Percentiles rank a stretch among this genome's conserved stretches.
Evolutionary conservation across 2,113 vertebrate genomes (phyloP).

Genomic region (Anguilla rostrata): DNA sequence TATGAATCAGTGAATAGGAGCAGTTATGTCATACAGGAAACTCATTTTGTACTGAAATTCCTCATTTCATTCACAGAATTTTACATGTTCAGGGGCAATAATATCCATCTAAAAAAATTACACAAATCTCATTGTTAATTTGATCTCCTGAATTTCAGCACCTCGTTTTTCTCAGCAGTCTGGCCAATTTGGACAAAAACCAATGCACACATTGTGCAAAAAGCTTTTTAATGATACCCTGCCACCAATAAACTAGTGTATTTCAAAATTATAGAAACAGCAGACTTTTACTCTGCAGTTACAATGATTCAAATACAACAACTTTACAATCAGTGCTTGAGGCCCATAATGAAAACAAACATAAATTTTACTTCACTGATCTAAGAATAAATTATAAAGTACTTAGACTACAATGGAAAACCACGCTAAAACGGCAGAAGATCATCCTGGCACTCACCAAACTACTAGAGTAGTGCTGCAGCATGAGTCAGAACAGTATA

Average conservation of each 20-base stretch:
- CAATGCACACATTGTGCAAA: slow-evolving; percentile 16
- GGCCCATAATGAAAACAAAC: not conserved
- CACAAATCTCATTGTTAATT: not conserved
- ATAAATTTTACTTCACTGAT: not conserved
- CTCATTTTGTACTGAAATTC: not conserved
- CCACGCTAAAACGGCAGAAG: not conserved
- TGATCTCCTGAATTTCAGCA: not conserved
- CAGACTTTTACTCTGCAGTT: not conserved
- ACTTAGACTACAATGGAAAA: not conserved
- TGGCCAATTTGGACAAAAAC: slow-evolving; percentile 11
- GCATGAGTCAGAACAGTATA: not conserved
- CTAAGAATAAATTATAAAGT: not conserved
- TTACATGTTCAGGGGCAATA: not conserved
- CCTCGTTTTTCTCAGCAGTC: slow-evolving; percentile 14
- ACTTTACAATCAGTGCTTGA: not conserved
- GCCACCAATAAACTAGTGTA: not conserved
- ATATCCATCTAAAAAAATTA: not conserved
- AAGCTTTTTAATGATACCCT: slow-evolving; percentile 11
- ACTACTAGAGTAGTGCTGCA: not conserved
- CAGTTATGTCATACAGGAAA: too few species aligned
- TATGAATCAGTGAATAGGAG: too few species aligned
- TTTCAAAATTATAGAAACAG: not conserved
- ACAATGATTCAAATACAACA: not conserved
- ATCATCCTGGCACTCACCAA: not conserved
- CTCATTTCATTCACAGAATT: not conserved